Evolutionary conservation across 2,888 invertebrate species (phyloP), one percentile per base, ranked within the genome.

Genomic region (Netelia melanura): DNA sequence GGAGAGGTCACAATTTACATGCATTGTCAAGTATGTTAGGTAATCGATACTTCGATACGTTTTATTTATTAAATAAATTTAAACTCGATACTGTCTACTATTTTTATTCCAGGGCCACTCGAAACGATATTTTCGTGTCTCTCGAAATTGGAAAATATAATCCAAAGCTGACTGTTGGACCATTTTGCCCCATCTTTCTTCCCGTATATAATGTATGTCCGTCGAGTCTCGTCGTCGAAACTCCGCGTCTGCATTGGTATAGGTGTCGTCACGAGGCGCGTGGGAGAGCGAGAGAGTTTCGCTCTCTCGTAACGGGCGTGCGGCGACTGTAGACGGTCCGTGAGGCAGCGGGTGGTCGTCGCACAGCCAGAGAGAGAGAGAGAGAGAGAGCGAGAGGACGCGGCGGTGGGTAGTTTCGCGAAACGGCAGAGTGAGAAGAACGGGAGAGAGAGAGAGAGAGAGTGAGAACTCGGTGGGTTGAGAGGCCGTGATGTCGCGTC

Each of bases 401-500:
- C 6, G 44, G 70, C 75, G 25, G 75, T 62, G 61, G 38, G 67
- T 44, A 77, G 78, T 78, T 78, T 78, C 70, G 78, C 78, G 70
- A 78, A 78, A 70, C 58, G 70, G 70, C 23, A 48, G 48, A 38
- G 14, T 21, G 54, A 17, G 38, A 38, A 38, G 38, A 38, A 38
- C 67, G 6, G 8, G 21, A 21, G 21, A 21, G 44, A 61, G 70
- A 56, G 17, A 68, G 68, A 44, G 71, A 74, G 54, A 44, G 52
- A 58, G 67, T 17, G 67, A 11, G 21, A 67, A 44, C 14, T 30
- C 21, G 67, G 67, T 72, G 61, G 72, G 72, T 72, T 78, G 80
- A 81, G 77, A 77, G 81, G 84, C 77, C 86, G 87, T 85, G 87
- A 87, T 88, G 86, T 89, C 91, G 89, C 89, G 90, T 90, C 88